A percentile compares a stretch with the other conserved stretches of the same genome.
phyloP scores from a whole-genome alignment of 2,888 invertebrate species.

The Epirrhoe alternata region DNA sequence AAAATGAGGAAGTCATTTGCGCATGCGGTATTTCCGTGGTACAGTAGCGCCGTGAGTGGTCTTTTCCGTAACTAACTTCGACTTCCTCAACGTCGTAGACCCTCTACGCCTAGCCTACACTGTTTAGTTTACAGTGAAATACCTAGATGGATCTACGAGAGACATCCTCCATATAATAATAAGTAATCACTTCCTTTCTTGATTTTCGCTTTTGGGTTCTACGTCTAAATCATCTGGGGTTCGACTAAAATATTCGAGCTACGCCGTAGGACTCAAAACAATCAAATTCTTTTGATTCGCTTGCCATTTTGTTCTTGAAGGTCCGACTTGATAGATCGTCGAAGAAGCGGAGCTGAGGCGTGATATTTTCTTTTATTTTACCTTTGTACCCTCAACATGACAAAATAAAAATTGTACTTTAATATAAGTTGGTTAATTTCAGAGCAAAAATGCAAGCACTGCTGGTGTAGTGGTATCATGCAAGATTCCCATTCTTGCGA shows the following conservation, averaged over 20 bases:
- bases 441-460: constrained; percentile 82
- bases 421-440: constrained; percentile 39
- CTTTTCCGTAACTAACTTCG: constrained; percentile 29
- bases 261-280: too few relatives aligned
- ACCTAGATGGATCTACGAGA: constrained; percentile 8
- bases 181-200: neutral
- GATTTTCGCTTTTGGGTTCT: too few relatives aligned
- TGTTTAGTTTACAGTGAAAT: neutral
- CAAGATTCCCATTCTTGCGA: constrained; percentile 99
- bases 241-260: too few relatives aligned
- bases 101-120: neutral
- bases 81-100: constrained; percentile 7
- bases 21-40: constrained; percentile 67
- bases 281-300: too few relatives aligned
- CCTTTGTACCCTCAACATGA: too few relatives aligned
- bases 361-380: too few relatives aligned
- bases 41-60: constrained; percentile 53
- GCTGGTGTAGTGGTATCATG: constrained; percentile 99
- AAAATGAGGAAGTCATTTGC: constrained; percentile 61
- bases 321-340: too few relatives aligned
- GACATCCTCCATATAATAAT: neutral
- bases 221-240: too few relatives aligned
- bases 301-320: too few relatives aligned
- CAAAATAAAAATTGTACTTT: too few relatives aligned
- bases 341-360: too few relatives aligned